Percentiles rank a stretch among this genome's conserved stretches.
Conservation (phyloP, 2,888 invertebrate species). For the Drosophila lacicola region DNA sequence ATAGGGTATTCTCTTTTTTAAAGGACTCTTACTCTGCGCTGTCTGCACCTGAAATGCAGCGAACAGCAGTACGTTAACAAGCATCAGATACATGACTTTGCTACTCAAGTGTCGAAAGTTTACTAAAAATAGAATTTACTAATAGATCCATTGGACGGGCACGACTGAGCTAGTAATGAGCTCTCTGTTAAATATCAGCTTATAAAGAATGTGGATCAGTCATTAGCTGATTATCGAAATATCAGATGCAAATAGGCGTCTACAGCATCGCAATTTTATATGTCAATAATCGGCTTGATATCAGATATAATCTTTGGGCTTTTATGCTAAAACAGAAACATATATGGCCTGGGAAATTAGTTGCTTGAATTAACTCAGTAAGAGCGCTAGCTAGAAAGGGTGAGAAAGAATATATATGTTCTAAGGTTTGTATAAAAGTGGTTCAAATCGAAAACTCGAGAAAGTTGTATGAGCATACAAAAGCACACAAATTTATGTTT, state of each 20-base stretch:
- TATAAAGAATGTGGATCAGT: background rate
- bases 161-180: conserved; percentile 40
- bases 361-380: too few species aligned
- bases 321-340: too few species aligned
- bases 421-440: too few species aligned
- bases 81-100: conserved; percentile 13
- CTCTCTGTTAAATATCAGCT: background rate
- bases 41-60: conserved; percentile 12
- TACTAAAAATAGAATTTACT: background rate
- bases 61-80: conserved; percentile 5
- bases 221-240: conserved; percentile 3
- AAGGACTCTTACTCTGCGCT: conserved; percentile 23
- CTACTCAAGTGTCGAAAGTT: background rate
- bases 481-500: too few species aligned
- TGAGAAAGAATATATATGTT: too few species aligned
- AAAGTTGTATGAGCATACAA: too few species aligned
- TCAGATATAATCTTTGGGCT: too few species aligned
- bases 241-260: too few species aligned
- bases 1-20: background rate
- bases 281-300: background rate
- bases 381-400: too few species aligned
- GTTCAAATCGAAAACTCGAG: too few species aligned
- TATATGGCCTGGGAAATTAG: too few species aligned
- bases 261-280: too few species aligned
- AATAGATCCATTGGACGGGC: conserved; percentile 39